These are phyloP conservation scores for Oreotrochilus melanogaster DNA, from an alignment of 2,113 vertebrate genomes.

Conservation along the genomic window DNA sequence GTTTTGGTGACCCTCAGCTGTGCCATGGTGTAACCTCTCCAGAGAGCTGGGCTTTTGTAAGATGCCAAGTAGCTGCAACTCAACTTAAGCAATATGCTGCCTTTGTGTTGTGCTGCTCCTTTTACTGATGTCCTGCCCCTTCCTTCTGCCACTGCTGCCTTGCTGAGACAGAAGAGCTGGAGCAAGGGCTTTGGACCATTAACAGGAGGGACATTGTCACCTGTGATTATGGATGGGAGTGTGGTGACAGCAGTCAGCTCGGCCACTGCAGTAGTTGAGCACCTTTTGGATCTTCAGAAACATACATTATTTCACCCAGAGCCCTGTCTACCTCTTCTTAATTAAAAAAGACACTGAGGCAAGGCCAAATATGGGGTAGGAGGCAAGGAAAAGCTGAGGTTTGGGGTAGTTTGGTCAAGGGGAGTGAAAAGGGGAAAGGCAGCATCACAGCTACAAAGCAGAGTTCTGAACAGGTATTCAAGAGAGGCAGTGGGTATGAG, in stretches of 20 bases:
- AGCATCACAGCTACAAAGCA: background rate
- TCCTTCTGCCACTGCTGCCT: background rate
- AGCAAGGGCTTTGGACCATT: accelerated
- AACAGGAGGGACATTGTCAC: accelerated
- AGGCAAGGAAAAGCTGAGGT: background rate
- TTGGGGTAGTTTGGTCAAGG: background rate
- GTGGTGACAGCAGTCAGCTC: accelerated
- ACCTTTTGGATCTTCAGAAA: background rate
- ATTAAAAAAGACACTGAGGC: background rate
- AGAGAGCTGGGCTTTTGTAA: background rate
- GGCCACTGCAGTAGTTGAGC: background rate
- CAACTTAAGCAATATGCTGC: background rate
- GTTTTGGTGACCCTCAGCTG: background rate
- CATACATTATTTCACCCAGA: background rate
- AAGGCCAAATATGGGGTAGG: background rate
- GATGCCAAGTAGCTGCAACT: slow-evolving; percentile 1
- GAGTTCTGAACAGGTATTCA: accelerated
- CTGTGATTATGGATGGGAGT: accelerated
- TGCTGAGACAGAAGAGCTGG: background rate
- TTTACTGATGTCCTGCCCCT: accelerated
- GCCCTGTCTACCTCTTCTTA: background rate
- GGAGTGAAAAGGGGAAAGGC: background rate
- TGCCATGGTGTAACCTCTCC: background rate
- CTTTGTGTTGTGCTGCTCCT: background rate
- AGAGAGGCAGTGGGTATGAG: background rate